phyloP scores from a whole-genome alignment of 2,113 vertebrate genomes.

The Colius striatus region DNA sequence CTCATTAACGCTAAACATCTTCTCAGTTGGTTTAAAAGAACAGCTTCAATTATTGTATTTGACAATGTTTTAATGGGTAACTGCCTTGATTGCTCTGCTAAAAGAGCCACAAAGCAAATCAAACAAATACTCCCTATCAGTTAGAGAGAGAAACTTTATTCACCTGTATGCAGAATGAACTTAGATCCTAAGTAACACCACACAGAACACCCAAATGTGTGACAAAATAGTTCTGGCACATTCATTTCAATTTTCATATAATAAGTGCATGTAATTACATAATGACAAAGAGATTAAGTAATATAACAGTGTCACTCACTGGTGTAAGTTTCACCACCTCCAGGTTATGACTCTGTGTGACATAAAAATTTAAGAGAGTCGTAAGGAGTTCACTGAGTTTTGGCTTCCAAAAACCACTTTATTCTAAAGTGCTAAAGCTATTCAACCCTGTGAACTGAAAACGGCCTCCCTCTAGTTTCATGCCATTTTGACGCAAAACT shows the following conservation, averaged over 20 bases:
- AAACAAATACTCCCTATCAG: neutral
- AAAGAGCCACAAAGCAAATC: neutral
- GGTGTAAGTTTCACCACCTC: too few relatives aligned
- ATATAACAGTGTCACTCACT: neutral
- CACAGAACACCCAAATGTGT: rapidly evolving
- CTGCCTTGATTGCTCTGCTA: neutral
- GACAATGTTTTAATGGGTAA: neutral
- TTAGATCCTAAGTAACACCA: neutral
- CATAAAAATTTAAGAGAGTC: neutral
- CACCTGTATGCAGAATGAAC: neutral
- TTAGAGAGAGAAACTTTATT: neutral
- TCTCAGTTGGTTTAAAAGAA: neutral
- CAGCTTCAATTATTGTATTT: neutral
- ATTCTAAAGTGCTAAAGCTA: rapidly evolving
- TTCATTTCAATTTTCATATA: neutral
- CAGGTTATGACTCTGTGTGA: neutral
- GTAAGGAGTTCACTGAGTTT: neutral
- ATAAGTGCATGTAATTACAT: neutral
- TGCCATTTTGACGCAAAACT: neutral
- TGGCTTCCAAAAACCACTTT: neutral
- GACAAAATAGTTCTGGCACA: neutral
- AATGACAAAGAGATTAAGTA: neutral
- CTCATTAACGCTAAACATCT: neutral
- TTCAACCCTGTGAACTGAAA: neutral
- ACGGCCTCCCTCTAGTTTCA: neutral